Base-by-base conservation (phyloP, 2,113 vertebrate species). In the Thalassarche chlororhynchos region DNA sequence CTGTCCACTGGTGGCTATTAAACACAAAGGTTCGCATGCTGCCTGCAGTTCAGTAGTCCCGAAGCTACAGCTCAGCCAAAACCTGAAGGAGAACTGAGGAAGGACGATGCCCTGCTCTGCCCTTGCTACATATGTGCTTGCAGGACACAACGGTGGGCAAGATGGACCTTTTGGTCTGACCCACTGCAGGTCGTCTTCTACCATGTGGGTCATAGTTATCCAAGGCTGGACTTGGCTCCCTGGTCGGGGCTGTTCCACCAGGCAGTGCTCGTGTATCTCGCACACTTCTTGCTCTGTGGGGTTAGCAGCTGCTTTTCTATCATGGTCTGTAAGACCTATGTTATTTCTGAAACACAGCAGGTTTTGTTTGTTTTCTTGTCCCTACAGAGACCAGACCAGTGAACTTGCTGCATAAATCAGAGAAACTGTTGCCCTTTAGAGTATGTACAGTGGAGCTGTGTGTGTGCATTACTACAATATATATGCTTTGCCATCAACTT, bases 111-210 rank as follows among this genome's bases (percentile, higher is more conserved):
- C 24, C 49, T 60, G n/a, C 20, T 66, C 57, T 55, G 16, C 61
- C n/a, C 47, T 68, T 26, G 31, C 46, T 31, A 7, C 3, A 0
- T 3, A 10, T n/a, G n/a, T 3, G 9, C 47, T 62, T 18, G 38
- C 21, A 66, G 78, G 40, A 66, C 26, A 70, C 51, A 40, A 5
- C 1, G 0, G 25, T 25, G 40, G 28, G 24, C 12, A 51, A 61
- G 40, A 11, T 6, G 40, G n/a, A 36, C 21, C n/a, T 61, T 87
- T 24, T 24, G 32, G 36, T 71, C 17, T 66, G 36, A 46, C 46
- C 32, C 21, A 21, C 36, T 40, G 32, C 24, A 20, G 26, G 24
- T 49, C 49, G 3, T 40, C 58, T 55, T 36, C 52, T 49, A 8
- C n/a, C 42, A 2, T 2, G 7, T 3, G 36, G 34, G 5, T 79